phyloP scores from a whole-genome alignment of 2,797 vertebrate species.

The Sebastes nivosus region DNA sequence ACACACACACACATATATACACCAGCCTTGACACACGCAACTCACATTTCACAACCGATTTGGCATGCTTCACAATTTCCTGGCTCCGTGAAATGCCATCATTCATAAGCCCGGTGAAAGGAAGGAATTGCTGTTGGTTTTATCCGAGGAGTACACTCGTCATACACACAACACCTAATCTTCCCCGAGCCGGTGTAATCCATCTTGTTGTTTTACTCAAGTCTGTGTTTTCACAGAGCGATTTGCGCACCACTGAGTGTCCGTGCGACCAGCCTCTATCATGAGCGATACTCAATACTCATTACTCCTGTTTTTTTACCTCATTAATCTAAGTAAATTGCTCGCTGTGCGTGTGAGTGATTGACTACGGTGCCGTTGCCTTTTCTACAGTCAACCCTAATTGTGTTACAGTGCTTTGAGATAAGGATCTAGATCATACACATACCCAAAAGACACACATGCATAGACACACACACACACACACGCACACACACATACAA shows the following conservation, averaged over 20 bases:
- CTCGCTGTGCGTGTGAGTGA: conserved; percentile 14
- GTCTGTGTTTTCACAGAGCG: conserved; percentile 37
- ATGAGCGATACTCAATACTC: conserved; percentile 31
- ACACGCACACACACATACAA: conserved; percentile 3
- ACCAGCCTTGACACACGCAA: conserved; percentile 44
- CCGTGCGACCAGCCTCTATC: not conserved
- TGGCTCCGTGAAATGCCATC: conserved; percentile 48
- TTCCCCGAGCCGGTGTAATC: conserved; percentile 50
- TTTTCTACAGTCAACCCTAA: conserved; percentile 47
- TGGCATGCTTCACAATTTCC: conserved; percentile 51
- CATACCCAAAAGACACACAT: conserved; percentile 3
- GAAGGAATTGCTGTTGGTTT: conserved; percentile 37
- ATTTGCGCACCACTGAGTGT: conserved; percentile 18
- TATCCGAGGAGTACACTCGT: conserved; percentile 28
- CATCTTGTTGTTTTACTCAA: conserved; percentile 65
- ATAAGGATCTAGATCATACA: conserved; percentile 57
- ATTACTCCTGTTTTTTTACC: conserved; percentile 25
- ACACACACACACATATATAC: not conserved
- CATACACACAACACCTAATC: conserved; percentile 51
- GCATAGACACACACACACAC: conserved; percentile 21
- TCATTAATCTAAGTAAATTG: conserved; percentile 55
- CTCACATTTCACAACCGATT: conserved; percentile 64
- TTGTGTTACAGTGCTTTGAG: conserved; percentile 52
- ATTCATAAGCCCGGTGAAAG: conserved; percentile 46
- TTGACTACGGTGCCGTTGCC: conserved; percentile 7